phyloP scores from a whole-genome alignment of 2,888 invertebrate species.

The Girardia tigrina region DNA sequence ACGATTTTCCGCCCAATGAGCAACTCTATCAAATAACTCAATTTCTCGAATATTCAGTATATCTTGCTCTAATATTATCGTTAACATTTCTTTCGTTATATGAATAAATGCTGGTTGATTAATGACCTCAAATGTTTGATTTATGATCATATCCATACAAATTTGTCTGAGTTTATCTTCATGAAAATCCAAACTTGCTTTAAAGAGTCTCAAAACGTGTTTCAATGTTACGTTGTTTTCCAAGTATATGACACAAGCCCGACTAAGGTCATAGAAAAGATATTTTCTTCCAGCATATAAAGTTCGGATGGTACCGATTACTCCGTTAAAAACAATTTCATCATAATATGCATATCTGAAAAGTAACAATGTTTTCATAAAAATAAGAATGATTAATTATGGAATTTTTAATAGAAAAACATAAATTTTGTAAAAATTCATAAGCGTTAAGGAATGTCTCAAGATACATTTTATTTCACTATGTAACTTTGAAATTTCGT shows the following conservation, averaged over 20 bases:
- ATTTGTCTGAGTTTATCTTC: constrained; percentile 24
- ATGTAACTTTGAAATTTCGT: too few relatives aligned
- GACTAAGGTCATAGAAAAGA: constrained; percentile 3
- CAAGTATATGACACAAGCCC: constrained; percentile 31
- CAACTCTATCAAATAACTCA: constrained; percentile 29
- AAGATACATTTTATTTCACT: too few relatives aligned
- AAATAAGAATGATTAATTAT: not conserved
- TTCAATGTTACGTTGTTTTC: constrained; percentile 32
- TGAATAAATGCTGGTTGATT: constrained; percentile 13
- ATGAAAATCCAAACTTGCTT: constrained; percentile 20
- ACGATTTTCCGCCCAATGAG: constrained; percentile 31
- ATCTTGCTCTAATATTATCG: constrained; percentile 29
- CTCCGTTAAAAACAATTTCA: constrained; percentile 31
- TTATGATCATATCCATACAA: constrained; percentile 26
- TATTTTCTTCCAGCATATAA: constrained; percentile 31
- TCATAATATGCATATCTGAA: constrained; percentile 32
- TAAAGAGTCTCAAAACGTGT: constrained; percentile 6
- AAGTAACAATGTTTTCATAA: not conserved
- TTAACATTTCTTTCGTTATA: not conserved
- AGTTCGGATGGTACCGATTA: constrained; percentile 25
- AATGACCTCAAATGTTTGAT: constrained; percentile 29
- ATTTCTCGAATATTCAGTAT: constrained; percentile 31
- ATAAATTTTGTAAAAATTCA: too few relatives aligned
- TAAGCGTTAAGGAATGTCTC: too few relatives aligned
- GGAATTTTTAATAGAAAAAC: not conserved